Evolutionary conservation across 1,140 invertebrate genomes (phyloP).

Genomic region (Hyposmocoma kahamanoa): DNA sequence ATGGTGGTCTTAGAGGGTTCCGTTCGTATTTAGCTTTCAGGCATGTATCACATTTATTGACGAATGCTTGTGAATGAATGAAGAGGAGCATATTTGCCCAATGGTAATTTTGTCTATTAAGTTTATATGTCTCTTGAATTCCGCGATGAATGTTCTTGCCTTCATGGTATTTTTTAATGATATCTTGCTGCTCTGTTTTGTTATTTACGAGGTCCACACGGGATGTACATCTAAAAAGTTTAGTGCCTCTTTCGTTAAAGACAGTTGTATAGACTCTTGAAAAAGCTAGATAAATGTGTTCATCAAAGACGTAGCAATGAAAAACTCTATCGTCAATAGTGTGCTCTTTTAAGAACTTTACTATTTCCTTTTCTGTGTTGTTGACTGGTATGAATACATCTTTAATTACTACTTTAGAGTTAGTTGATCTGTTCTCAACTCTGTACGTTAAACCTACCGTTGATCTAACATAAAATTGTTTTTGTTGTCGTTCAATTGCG

Average conservation of each 20-base stretch:
- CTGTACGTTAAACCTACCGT: no score
- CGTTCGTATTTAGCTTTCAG: conserved; percentile 1
- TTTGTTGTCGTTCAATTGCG: no score
- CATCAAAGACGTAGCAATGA: no score
- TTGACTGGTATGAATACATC: no score
- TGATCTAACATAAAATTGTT: no score
- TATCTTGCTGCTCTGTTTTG: conserved; percentile 13
- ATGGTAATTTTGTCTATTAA: conserved; percentile 22
- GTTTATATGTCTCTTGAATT: conserved; percentile 23
- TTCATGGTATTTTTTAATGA: conserved; percentile 22
- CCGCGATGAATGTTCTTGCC: conserved; percentile 22
- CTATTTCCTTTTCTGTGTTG: no score
- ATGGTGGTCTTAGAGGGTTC: background rate
- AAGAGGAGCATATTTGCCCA: conserved; percentile 28
- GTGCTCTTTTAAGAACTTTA: no score
- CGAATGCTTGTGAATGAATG: background rate
- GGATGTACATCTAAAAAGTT: conserved; percentile 14
- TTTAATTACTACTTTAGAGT: no score
- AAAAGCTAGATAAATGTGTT: no score
- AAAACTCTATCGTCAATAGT: no score
- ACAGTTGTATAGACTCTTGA: conserved; percentile 10
- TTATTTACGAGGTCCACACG: conserved; percentile 9
- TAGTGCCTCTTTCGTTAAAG: conserved; percentile 11
- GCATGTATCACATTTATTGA: conserved; percentile 3
- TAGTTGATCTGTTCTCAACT: no score